Percentiles rank a stretch among this genome's conserved stretches.
These are phyloP conservation scores for Aphelenchoides bicaudatus DNA, from an alignment of 2,888 invertebrate genomes.

Conservation along the genomic window DNA sequence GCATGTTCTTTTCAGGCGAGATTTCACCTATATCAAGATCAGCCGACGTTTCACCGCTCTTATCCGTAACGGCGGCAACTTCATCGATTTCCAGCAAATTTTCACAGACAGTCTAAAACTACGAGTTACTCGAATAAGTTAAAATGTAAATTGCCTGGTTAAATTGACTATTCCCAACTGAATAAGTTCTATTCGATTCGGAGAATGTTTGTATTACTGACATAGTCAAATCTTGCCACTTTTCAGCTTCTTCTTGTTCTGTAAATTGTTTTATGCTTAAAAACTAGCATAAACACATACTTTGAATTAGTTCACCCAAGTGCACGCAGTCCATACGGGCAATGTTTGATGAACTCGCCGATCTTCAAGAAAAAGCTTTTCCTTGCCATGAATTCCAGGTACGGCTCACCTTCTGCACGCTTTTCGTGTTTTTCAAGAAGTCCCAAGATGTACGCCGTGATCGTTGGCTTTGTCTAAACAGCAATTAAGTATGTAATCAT, in stretches of 20 bases:
- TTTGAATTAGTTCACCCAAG: neutral
- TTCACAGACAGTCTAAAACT: no score
- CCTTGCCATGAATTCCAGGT: neutral
- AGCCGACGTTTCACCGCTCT: neutral
- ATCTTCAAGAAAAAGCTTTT: conserved; percentile 1
- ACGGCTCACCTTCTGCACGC: neutral
- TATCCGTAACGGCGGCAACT: neutral
- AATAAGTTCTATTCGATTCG: conserved; percentile 1
- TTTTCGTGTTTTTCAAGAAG: neutral
- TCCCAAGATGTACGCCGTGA: neutral
- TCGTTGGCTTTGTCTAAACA: neutral
- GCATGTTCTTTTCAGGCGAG: no score
- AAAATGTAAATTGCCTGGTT: neutral
- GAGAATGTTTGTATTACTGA: neutral
- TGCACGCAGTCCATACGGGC: no score
- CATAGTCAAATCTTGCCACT: neutral
- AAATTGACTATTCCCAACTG: neutral
- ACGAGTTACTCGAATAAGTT: no score
- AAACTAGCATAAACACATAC: neutral
- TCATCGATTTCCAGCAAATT: conserved; percentile 4
- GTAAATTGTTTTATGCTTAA: neutral
- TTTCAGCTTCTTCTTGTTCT: neutral
- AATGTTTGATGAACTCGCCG: conserved; percentile 6
- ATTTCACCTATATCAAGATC: no score
- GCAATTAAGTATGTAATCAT: neutral